Conservation (phyloP, 2,113 vertebrate genomes). For the Cariama cristata region DNA sequence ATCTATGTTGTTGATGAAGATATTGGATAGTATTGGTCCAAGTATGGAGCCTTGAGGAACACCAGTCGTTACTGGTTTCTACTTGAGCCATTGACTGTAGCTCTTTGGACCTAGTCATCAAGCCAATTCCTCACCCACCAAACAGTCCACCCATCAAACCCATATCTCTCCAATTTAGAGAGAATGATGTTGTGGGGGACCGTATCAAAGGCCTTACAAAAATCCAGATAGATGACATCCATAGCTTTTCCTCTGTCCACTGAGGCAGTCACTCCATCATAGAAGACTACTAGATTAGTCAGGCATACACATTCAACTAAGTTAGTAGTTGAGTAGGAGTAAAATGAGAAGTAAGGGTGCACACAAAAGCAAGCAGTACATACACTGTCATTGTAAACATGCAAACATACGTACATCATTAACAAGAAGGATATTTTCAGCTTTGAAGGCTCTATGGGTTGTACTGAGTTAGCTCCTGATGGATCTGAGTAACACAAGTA, state of each 20-base stretch:
- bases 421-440: background rate
- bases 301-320: background rate
- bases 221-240: background rate
- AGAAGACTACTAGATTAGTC: background rate
- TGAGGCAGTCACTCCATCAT: background rate
- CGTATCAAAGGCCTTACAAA: background rate
- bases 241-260: background rate
- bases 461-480: background rate
- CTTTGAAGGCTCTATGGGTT: background rate
- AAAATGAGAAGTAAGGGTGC: background rate
- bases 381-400: background rate
- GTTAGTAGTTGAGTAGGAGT: background rate
- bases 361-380: background rate
- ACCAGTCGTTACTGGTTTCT: background rate
- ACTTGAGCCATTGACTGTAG: background rate
- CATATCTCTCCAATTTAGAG: background rate
- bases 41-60: background rate
- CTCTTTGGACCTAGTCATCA: rapidly evolving
- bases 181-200: rapidly evolving
- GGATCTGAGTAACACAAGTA: background rate
- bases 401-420: background rate
- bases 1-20: background rate
- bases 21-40: rapidly evolving
- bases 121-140: background rate
- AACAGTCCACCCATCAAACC: background rate